Base-by-base conservation (phyloP, 2,888 invertebrate genomes). In the Palloptera scutellata region DNA sequence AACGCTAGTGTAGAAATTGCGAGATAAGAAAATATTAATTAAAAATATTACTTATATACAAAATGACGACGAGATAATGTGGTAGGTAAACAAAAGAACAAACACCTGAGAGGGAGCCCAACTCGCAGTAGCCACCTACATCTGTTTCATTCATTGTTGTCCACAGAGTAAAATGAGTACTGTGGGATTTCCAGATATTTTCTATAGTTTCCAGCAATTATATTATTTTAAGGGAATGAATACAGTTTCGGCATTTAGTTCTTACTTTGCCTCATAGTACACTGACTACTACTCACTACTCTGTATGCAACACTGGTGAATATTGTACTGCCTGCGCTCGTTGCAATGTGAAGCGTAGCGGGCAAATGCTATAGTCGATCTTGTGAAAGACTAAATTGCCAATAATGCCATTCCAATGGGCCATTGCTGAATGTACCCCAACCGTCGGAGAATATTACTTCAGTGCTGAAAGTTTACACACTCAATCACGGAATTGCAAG, bases 231-330 rank as follows among this genome's bases (percentile, higher is more conserved):
- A n/a, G n/a, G n/a, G n/a, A n/a, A n/a, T n/a, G n/a, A n/a, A 30
- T 30, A 30, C 30, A 30, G n/a, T n/a, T n/a, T n/a, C n/a, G n/a
- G n/a, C 30, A 30, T 4, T 2, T 30, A 30, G 30, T 30, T 30
- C 30, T 30, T 30, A 30, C 30, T 30, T 30, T 30, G 6, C 6
- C 6, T 4, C 30, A 30, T 30, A 30, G 6, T 11, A n/a, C n/a
- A n/a, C n/a, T n/a, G n/a, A n/a, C n/a, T n/a, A n/a, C n/a, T n/a
- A 77, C 81, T 79, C 70, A 83, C 84, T 68, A 60, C 66, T 82
- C 79, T 0, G 74, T 76, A 42, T 80, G 82, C 42, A 81, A 15
- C n/a, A 73, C 74, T 3, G 77, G 75, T 1, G 80, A 68, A 61
- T 72, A 82, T 2, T 75, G 74, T 11, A 80, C 55, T 6, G 69